phyloP scores from a whole-genome alignment of 2,888 invertebrate species.

The Tachystola acroxantha region DNA sequence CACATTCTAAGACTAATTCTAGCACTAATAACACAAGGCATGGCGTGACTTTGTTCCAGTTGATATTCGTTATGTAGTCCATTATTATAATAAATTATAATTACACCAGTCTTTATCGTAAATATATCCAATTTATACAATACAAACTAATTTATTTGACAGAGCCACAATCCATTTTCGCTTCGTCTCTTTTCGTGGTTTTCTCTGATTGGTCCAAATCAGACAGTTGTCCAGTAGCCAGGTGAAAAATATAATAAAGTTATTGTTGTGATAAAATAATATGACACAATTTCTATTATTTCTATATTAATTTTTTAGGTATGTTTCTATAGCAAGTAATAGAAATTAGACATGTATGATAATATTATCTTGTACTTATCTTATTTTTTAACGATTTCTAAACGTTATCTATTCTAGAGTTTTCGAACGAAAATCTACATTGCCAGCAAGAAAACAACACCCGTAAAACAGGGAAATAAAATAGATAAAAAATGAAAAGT shows the following conservation, averaged over 20 bases:
- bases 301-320: too few relatives aligned
- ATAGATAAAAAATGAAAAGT: too few relatives aligned
- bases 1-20: constrained; percentile 84
- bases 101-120: constrained; percentile 39
- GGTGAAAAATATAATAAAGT: constrained; percentile 11
- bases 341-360: too few relatives aligned
- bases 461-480: too few relatives aligned
- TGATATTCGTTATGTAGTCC: constrained; percentile 73
- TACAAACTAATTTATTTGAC: constrained; percentile 64
- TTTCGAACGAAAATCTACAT: too few relatives aligned
- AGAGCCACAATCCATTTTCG: constrained; percentile 66
- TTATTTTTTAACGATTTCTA: too few relatives aligned
- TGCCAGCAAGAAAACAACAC: too few relatives aligned
- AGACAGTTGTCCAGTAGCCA: constrained; percentile 22
- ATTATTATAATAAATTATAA: constrained; percentile 56
- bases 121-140: constrained; percentile 48
- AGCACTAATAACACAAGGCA: constrained; percentile 82
- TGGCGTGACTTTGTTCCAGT: constrained; percentile 81
- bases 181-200: constrained; percentile 76
- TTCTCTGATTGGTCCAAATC: constrained; percentile 78
- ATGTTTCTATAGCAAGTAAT: too few relatives aligned
- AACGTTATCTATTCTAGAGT: too few relatives aligned
- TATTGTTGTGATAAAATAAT: too few relatives aligned
- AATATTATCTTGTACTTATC: too few relatives aligned
- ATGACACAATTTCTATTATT: too few relatives aligned